Percentiles rank a stretch among this genome's conserved stretches.
These are phyloP conservation scores for Eufriesea mexicana DNA, from an alignment of 1,140 invertebrate species.

Conservation along the genomic window DNA sequence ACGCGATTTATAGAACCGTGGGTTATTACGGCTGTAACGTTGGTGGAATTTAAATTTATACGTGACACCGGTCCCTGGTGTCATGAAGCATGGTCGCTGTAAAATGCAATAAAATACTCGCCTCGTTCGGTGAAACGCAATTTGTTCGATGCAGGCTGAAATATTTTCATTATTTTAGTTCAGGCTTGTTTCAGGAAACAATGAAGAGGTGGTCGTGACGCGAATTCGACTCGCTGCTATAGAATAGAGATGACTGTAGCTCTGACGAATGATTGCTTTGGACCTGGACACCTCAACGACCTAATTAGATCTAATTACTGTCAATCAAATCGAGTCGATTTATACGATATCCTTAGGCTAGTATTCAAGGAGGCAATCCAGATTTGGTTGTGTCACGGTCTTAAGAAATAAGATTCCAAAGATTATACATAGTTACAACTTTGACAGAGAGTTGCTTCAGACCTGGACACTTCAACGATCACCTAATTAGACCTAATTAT, in stretches of 20 bases:
- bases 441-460: no score
- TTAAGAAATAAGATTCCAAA: not conserved
- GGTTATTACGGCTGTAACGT: not conserved
- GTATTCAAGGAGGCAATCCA: not conserved
- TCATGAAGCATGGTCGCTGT: not conserved
- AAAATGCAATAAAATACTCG: constrained; percentile 9
- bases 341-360: no score
- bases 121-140: not conserved
- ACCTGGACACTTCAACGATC: not conserved
- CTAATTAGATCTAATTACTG: no score
- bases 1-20: not conserved
- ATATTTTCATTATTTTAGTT: not conserved
- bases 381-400: no score
- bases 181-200: no score
- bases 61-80: constrained; percentile 4
- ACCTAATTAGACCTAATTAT: no score
- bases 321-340: no score
- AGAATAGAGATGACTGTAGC: no score
- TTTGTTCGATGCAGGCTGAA: not conserved
- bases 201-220: no score
- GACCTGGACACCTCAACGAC: no score
- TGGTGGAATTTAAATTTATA: constrained; percentile 14
- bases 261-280: no score
- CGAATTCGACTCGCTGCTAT: no score
- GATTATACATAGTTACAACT: not conserved